Base-by-base conservation (phyloP, 2,113 vertebrate genomes). In the Colius striatus region DNA sequence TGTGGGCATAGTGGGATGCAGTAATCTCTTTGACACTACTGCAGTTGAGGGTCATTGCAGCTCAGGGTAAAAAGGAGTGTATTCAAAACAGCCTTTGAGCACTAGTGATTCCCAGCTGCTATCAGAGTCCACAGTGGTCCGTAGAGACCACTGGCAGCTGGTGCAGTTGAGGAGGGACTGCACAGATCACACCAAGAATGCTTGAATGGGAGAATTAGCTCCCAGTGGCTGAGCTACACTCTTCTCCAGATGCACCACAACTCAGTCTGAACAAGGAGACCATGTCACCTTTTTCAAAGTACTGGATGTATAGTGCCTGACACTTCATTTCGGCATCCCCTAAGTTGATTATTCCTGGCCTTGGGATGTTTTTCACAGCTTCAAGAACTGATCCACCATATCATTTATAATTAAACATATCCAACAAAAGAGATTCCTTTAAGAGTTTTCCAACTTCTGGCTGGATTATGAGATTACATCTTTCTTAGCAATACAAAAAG, bases 141-240 rank as follows among this genome's bases (percentile, higher is more conserved):
- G n/a, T 36, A 55, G 71, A 43, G 51, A 74, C n/a, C 41, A 48
- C 17, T 2, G 5, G 77, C 62, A 73, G 66, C 85, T 63, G 55
- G 6, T 70, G 60, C 34, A 9, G 43, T 21, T 90, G 71, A 32
- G 85, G 71, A 54, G 25, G 38, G 48, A 41, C 78, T 41, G 51
- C 43, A 26, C 57, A 66, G 61, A 30, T 38, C 9, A 6, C 11
- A 54, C 34, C 51, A 58, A 45, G 73, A 78, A 5, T 23, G 26
- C 62, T 7, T 34, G 19, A 71, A 57, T 12, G 60, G 32, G 18
- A 65, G 51, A 86, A 63, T 4, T 55, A 21, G 27, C 43, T 87
- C 30, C 13, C 23, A 15, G 25, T 27, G 36, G 6, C 2, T 2
- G 30, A 27, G 57, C 50, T 29, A 5, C 8, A 0, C 10, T 41